Evolutionary conservation across 2,113 vertebrate species (phyloP), one percentile per base, ranked within the genome.

Genomic region (Petromus typicus): DNA sequence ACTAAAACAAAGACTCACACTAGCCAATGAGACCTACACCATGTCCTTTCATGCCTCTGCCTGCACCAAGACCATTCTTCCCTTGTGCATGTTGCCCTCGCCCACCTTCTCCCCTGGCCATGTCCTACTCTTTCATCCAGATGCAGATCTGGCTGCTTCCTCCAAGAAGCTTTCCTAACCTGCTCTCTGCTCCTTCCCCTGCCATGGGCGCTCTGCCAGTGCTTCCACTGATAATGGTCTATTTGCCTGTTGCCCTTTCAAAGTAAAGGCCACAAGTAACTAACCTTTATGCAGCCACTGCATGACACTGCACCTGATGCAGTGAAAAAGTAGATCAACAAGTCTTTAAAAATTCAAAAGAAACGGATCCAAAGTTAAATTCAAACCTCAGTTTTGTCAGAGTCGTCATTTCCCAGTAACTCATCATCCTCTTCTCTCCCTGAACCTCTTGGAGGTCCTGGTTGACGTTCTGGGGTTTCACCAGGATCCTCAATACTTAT

Each of bases 381-480:
- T 66, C 83, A 4, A 86, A 99, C 99, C 99, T 99, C 99, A 23
- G 99, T 98, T 97, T 99, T 99, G 97, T 99, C 99, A 0, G 99
- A 99, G 96, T 99, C 99, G 2, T 99, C 98, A 0, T 97, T 98
- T 11, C 98, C 98, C 84, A 99, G 96, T 43, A 98, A 96, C 23
- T 99, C 99, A 56, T 99, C 98, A 12, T 99, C 99, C 12, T 98
- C 98, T 63, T 98, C 99, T 82, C 98, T 97, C n/a, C 97, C 93
- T 4, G 95, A 27, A 79, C 97, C 96, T 89, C 97, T 98, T 73
- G 85, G 84, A 43, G 86, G 83, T 54, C 98, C 93, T 30, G 96
- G 96, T 63, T 98, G 98, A 12, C 96, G 98, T 73, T 98, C 98
- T 4, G 98, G 89, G 71, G 98, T 98, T 18, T 98, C 95, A 0